A percentile compares a stretch with the other conserved stretches of the same genome.
phyloP scores from a whole-genome alignment of 2,113 vertebrate genomes.

The Scortum barcoo region DNA sequence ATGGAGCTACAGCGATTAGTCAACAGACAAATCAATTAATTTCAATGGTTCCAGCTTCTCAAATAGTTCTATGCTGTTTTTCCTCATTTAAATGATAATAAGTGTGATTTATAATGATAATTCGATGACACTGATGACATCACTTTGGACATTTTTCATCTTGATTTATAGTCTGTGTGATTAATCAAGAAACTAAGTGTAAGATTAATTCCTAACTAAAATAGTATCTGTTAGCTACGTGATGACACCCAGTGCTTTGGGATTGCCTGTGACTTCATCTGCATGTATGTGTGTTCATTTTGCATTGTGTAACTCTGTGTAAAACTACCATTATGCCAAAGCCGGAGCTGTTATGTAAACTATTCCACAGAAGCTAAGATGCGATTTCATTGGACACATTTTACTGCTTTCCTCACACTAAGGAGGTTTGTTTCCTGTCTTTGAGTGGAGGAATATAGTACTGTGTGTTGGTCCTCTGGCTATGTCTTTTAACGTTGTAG shows the following conservation, averaged over 20 bases:
- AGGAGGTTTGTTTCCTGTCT: constrained; percentile 23
- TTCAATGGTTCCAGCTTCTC: not conserved
- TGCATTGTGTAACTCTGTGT: not conserved
- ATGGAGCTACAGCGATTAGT: not conserved
- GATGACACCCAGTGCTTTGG: not conserved
- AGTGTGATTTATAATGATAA: no score
- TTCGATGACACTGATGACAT: no score
- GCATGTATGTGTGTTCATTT: not conserved
- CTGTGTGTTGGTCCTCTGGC: constrained; percentile 43
- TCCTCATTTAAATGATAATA: not conserved
- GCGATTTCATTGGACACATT: constrained; percentile 6
- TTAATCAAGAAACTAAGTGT: not conserved
- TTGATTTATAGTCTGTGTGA: not conserved
- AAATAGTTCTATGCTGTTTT: not conserved
- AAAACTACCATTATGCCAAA: not conserved
- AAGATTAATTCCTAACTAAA: not conserved
- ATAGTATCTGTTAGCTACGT: not conserved
- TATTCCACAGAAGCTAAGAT: not conserved
- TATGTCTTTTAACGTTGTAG: constrained; percentile 42
- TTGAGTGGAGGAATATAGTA: constrained; percentile 15
- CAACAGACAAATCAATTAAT: no score
- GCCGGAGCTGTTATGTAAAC: constrained; percentile 5
- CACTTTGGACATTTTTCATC: not conserved
- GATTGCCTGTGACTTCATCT: not conserved
- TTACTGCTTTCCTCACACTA: constrained; percentile 19